phyloP scores from a whole-genome alignment of 2,113 vertebrate species.

The Odontophorus gujanensis region DNA sequence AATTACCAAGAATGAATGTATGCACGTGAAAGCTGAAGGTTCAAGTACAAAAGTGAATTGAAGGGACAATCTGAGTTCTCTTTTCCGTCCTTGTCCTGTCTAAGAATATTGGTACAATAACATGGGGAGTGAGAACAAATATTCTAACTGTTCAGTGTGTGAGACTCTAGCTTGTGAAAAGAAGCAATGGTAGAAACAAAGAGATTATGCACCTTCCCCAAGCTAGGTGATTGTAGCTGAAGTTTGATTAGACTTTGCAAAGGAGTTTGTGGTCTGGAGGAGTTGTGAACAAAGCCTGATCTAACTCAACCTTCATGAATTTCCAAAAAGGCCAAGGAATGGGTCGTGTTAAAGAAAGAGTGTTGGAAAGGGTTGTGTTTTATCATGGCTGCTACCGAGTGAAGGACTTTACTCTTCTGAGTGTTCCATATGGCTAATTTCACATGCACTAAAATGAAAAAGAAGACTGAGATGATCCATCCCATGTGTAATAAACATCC shows the following conservation, averaged over 20 bases:
- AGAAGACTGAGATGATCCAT: slow-evolving; percentile 19
- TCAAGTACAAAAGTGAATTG: neutral
- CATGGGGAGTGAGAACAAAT: neutral
- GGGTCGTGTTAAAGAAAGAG: neutral
- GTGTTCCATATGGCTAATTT: slow-evolving; percentile 40
- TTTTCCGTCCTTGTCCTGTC: neutral
- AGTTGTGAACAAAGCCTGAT: neutral
- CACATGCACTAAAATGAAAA: slow-evolving; percentile 40
- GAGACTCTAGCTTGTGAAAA: neutral
- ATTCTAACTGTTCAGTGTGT: neutral
- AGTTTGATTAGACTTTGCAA: neutral
- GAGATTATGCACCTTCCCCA: neutral
- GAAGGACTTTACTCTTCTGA: slow-evolving; percentile 24
- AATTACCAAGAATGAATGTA: neutral
- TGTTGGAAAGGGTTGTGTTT: neutral
- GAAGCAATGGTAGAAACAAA: neutral
- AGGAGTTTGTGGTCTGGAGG: neutral
- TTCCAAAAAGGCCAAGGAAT: neutral
- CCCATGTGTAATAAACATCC: neutral
- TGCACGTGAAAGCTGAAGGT: neutral
- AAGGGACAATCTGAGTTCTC: neutral
- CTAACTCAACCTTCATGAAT: neutral
- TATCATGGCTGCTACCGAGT: neutral
- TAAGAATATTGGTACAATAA: neutral
- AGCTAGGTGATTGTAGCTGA: neutral